phyloP scores from a whole-genome alignment of 1,140 invertebrate genomes.

The Drosophila nikananu region DNA sequence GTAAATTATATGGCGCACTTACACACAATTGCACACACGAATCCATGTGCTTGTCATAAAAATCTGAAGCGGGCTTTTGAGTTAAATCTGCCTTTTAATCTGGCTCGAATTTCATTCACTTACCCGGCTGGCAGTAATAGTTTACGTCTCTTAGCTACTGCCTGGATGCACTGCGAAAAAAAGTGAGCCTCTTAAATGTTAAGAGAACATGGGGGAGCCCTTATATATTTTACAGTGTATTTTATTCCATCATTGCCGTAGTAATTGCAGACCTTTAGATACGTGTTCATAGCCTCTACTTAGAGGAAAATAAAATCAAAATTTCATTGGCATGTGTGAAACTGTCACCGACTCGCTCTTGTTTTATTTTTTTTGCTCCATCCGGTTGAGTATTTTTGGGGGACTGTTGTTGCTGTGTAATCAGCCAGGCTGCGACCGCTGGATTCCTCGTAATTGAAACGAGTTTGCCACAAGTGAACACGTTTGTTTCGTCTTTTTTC shows the following conservation, averaged over 20 bases:
- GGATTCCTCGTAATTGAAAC: slow-evolving; percentile 78
- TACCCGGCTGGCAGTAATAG: slow-evolving; percentile 47
- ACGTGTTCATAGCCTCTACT: slow-evolving; percentile 75
- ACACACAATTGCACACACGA: slow-evolving; percentile 79
- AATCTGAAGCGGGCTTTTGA: slow-evolving; percentile 56
- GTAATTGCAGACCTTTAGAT: slow-evolving; percentile 55
- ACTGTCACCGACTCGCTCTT: slow-evolving; percentile 55
- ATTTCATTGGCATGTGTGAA: slow-evolving; percentile 68
- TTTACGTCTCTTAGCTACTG: slow-evolving; percentile 30
- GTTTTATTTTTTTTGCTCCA: slow-evolving; percentile 20
- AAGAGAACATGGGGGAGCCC: neutral
- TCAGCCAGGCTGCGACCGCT: slow-evolving; percentile 30
- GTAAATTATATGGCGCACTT: slow-evolving; percentile 82
- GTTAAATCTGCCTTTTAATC: slow-evolving; percentile 61
- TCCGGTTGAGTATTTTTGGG: slow-evolving; percentile 37
- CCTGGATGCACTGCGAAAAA: slow-evolving; percentile 21
- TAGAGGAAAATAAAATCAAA: slow-evolving; percentile 73
- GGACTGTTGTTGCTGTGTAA: slow-evolving; percentile 30
- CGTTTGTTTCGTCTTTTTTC: slow-evolving; percentile 51
- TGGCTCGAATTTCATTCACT: slow-evolving; percentile 42
- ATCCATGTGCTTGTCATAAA: slow-evolving; percentile 80
- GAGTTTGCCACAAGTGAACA: slow-evolving; percentile 82
- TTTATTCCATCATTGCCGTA: neutral
- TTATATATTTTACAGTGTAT: slow-evolving; percentile 38
- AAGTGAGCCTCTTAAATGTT: too few species aligned